Percentiles rank a stretch among this genome's conserved stretches.
Conservation (phyloP, 1,140 invertebrate genomes). For the Goniozus legneri region DNA sequence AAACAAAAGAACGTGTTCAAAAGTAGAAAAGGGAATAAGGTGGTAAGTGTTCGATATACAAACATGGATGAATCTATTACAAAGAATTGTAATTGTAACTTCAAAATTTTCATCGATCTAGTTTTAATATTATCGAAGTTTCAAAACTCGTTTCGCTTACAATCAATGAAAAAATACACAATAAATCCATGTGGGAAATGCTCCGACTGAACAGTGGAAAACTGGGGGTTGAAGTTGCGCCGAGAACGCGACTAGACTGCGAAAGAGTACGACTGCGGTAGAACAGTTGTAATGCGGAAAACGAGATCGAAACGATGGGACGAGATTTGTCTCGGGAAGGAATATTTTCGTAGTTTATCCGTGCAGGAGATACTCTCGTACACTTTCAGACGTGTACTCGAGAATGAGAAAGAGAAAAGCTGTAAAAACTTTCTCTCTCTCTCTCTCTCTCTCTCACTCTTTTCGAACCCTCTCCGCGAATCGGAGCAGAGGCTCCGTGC, state of each 20-base stretch:
- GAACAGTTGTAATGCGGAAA: neutral
- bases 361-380: neutral
- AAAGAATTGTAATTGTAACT: neutral
- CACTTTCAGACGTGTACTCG: neutral
- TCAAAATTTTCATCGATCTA: too few relatives aligned
- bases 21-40: neutral
- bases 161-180: too few relatives aligned
- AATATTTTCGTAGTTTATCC: neutral
- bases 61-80: neutral
- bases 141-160: too few relatives aligned
- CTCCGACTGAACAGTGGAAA: too few relatives aligned
- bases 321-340: neutral
- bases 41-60: neutral
- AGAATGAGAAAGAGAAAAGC: neutral
- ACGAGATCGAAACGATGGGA: neutral
- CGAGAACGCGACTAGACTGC: neutral
- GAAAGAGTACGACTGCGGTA: neutral
- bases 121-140: too few relatives aligned
- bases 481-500: neutral
- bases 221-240: too few relatives aligned
- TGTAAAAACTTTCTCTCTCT: slow-evolving; percentile 3
- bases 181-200: too few relatives aligned
- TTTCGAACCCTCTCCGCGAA: too few relatives aligned
- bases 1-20: neutral
- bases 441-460: neutral